Evolutionary conservation across 2,797 vertebrate species (phyloP).

Genomic region (Onychomys torridus): DNA sequence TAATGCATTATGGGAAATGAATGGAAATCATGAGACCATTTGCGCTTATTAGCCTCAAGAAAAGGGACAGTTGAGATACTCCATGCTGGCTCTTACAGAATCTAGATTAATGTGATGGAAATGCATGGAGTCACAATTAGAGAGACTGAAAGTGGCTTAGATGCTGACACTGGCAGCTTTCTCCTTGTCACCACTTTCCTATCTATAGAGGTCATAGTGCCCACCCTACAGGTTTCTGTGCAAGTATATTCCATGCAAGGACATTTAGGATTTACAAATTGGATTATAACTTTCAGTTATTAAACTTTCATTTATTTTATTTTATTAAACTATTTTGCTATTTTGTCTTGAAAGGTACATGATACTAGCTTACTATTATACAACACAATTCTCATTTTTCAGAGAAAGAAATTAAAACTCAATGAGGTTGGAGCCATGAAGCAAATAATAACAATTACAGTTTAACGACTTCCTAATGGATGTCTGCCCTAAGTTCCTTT

Average conservation of each 20-base stretch:
- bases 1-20: constrained; percentile 62
- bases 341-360: not conserved
- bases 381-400: constrained; percentile 2
- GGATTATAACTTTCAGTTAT: not conserved
- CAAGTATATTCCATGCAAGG: not conserved
- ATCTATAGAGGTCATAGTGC: not conserved
- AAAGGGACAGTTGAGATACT: not conserved
- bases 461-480: not conserved
- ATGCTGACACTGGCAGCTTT: not conserved
- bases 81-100: not conserved
- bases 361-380: not conserved
- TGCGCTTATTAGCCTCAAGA: constrained; percentile 57
- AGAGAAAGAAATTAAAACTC: constrained; percentile 55
- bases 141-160: not conserved
- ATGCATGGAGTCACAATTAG: not conserved
- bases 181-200: not conserved
- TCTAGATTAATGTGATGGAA: not conserved
- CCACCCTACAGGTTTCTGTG: not conserved
- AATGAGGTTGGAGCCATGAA: constrained; percentile 38
- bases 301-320: too few species aligned
- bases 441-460: not conserved
- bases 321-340: not conserved
- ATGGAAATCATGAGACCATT: constrained; percentile 43
- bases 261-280: constrained; percentile 4
- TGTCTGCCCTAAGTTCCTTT: not conserved